Evolutionary conservation across 2,797 vertebrate genomes (phyloP).

Genomic region (Acanthiza pusilla): DNA sequence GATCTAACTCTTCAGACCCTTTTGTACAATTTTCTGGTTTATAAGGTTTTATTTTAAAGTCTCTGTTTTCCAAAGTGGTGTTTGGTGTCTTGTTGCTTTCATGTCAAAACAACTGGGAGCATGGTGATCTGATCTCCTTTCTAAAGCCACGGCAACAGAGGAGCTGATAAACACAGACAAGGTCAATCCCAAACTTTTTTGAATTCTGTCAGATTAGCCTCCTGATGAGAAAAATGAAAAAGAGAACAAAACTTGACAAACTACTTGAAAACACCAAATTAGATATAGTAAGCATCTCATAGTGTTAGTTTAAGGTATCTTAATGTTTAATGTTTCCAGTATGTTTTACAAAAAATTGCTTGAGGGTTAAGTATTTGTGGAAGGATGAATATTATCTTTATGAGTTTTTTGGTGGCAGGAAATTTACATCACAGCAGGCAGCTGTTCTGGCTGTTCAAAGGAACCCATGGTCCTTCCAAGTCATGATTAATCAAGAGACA

Average conservation of each 20-base stretch:
- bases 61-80: not conserved
- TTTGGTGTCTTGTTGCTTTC: not conserved
- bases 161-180: not conserved
- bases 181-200: not conserved
- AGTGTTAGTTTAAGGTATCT: not conserved
- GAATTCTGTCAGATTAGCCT: not conserved
- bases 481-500: not conserved
- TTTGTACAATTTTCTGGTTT: not conserved
- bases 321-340: not conserved
- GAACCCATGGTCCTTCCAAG: not conserved
- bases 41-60: not conserved
- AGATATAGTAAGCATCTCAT: not conserved
- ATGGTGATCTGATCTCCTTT: not conserved
- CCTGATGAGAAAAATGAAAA: not conserved
- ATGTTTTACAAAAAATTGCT: not conserved
- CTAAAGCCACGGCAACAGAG: not conserved
- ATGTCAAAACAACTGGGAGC: not conserved
- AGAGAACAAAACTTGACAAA: not conserved
- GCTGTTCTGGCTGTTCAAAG: not conserved
- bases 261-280: not conserved
- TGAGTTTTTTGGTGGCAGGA: not conserved
- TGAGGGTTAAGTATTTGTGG: not conserved
- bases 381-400: not conserved
- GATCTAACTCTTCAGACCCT: not conserved
- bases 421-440: not conserved